phyloP scores from a whole-genome alignment of 2,888 invertebrate species.

The Diarsia rubi region DNA sequence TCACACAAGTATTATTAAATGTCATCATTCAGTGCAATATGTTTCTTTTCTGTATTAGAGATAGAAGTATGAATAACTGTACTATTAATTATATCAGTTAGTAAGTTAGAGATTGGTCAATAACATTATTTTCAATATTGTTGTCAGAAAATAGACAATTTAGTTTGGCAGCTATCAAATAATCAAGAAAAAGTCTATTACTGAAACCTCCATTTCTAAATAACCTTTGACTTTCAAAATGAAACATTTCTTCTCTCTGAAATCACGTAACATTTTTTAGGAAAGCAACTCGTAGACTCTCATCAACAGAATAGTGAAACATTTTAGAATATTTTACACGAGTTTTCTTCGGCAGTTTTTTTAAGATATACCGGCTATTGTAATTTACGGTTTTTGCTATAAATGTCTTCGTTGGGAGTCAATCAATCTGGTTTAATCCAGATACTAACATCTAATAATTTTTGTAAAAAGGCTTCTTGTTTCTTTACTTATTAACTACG shows the following conservation, averaged over 20 bases:
- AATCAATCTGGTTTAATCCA: conserved; percentile 3
- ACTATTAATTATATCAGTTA: no score
- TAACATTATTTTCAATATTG: neutral
- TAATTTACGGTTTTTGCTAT: conserved; percentile 5
- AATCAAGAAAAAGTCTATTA: conserved; percentile 4
- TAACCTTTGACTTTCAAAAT: conserved; percentile 42
- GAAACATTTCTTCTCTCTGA: conserved; percentile 5
- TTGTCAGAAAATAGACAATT: neutral
- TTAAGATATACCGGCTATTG: neutral
- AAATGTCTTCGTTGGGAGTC: conserved; percentile 8
- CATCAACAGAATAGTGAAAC: neutral
- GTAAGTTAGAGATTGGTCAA: no score
- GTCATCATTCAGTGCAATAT: no score
- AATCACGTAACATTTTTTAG: conserved; percentile 23
- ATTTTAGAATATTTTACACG: conserved; percentile 25
- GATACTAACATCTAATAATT: neutral
- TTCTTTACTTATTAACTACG: neutral
- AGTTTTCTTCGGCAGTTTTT: conserved; percentile 16
- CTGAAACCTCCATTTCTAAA: conserved; percentile 8
- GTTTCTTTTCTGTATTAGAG: no score
- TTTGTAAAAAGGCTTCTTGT: neutral
- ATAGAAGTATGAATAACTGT: no score
- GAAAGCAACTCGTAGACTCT: conserved; percentile 1
- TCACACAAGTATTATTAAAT: no score
- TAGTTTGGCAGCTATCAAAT: neutral